phyloP scores from a whole-genome alignment of 2,888 invertebrate genomes.

The Autographa gamma region DNA sequence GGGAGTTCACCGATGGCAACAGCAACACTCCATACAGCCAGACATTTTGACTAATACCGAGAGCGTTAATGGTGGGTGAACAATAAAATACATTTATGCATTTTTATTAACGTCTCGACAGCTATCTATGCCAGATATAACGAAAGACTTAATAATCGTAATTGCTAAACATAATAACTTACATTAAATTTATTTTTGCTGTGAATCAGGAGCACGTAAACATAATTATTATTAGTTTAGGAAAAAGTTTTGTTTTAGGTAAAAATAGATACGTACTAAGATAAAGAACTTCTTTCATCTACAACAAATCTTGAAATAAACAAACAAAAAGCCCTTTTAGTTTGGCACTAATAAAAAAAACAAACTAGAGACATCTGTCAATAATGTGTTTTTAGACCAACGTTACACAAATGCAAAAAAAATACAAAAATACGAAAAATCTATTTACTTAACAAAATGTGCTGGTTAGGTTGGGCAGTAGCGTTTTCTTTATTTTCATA shows the following conservation, averaged over 20 bases:
- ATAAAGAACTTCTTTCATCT: neutral
- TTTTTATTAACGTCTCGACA: conserved; percentile 69
- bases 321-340: neutral
- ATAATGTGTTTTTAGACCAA: conserved; percentile 20
- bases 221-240: too few species aligned
- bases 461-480: conserved; percentile 82
- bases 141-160: conserved; percentile 32
- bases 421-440: conserved; percentile 23
- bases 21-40: conserved; percentile 71
- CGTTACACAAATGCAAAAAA: conserved; percentile 46
- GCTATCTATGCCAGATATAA: conserved; percentile 35
- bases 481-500: conserved; percentile 77
- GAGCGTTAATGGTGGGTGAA: conserved; percentile 82
- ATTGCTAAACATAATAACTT: conserved; percentile 12
- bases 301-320: neutral
- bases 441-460: conserved; percentile 65
- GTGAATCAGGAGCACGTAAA: too few species aligned
- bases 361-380: conserved; percentile 5
- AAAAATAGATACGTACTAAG: too few species aligned
- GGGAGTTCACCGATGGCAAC: conserved; percentile 70
- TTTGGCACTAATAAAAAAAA: conserved; percentile 3
- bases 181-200: neutral
- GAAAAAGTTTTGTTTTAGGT: too few species aligned
- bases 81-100: conserved; percentile 81
- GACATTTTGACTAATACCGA: conserved; percentile 74